These are phyloP conservation scores for Spondyliosoma cantharus DNA, from an alignment of 2,797 vertebrate genomes.

Conservation along the genomic window DNA sequence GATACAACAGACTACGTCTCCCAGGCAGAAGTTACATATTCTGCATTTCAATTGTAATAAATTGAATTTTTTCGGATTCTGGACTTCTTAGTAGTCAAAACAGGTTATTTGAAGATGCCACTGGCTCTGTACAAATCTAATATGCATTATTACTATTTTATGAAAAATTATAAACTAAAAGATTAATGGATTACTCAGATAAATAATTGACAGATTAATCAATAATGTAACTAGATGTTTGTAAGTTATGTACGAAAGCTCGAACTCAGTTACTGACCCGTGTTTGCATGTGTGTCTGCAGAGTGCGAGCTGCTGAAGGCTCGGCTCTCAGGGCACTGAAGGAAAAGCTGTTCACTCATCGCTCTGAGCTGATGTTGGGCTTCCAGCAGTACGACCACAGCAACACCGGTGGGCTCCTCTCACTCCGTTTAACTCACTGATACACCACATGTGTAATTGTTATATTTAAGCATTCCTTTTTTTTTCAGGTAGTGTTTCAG, in stretches of 20 bases:
- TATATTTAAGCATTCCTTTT: neutral
- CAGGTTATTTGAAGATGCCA: neutral
- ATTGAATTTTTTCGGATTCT: neutral
- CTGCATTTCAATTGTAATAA: neutral
- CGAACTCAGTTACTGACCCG: too few species aligned
- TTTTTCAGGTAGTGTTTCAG: constrained; percentile 81
- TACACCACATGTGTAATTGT: neutral
- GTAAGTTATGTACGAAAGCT: neutral
- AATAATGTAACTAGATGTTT: neutral
- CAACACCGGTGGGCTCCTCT: constrained; percentile 83
- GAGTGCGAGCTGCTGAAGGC: constrained; percentile 89
- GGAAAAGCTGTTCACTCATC: constrained; percentile 91
- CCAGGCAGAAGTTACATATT: too few species aligned
- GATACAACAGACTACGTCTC: too few species aligned
- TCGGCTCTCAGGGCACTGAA: constrained; percentile 90
- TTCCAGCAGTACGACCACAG: constrained; percentile 87
- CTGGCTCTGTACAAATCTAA: neutral
- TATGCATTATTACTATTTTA: neutral
- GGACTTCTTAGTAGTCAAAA: neutral
- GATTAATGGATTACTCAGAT: neutral
- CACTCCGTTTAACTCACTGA: neutral
- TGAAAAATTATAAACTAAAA: neutral
- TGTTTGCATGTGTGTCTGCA: constrained; percentile 63
- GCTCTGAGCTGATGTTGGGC: constrained; percentile 87
- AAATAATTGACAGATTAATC: neutral